These are phyloP conservation scores for Drosophila yakuba DNA, from an alignment of 1,140 invertebrate species.

Conservation along the genomic window DNA sequence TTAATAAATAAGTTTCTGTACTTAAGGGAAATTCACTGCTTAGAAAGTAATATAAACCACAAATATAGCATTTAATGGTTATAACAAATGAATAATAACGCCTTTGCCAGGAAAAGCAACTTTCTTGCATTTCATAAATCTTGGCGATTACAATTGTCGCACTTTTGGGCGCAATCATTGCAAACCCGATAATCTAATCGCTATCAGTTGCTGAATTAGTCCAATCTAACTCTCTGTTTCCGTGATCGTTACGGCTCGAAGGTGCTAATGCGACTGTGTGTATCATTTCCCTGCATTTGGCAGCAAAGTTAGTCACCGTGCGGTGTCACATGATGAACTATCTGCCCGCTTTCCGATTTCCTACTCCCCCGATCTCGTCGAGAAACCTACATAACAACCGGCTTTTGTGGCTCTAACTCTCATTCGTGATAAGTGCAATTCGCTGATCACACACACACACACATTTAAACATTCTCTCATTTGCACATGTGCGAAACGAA, in stretches of 20 bases:
- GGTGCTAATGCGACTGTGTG: conserved; percentile 32
- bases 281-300: conserved; percentile 45
- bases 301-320: conserved; percentile 25
- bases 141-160: conserved; percentile 8
- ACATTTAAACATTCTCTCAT: conserved; percentile 4
- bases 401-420: conserved; percentile 42
- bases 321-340: conserved; percentile 65
- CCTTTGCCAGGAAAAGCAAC: not conserved
- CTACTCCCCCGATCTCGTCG: not conserved
- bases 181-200: conserved; percentile 43
- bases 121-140: conserved; percentile 37
- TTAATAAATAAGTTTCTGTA: too few relatives aligned
- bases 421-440: conserved; percentile 71
- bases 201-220: conserved; percentile 11
- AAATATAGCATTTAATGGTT: not conserved
- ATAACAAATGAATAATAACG: too few relatives aligned
- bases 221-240: conserved; percentile 16
- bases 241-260: not conserved
- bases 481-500: conserved; percentile 14
- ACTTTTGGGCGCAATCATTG: conserved; percentile 8
- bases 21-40: too few relatives aligned
- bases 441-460: conserved; percentile 16
- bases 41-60: too few relatives aligned
- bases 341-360: not conserved
- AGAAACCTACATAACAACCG: conserved; percentile 43